Conservation (phyloP, 53 echinoderm and acorn worm genomes). For the Patiria pectinifera region DNA sequence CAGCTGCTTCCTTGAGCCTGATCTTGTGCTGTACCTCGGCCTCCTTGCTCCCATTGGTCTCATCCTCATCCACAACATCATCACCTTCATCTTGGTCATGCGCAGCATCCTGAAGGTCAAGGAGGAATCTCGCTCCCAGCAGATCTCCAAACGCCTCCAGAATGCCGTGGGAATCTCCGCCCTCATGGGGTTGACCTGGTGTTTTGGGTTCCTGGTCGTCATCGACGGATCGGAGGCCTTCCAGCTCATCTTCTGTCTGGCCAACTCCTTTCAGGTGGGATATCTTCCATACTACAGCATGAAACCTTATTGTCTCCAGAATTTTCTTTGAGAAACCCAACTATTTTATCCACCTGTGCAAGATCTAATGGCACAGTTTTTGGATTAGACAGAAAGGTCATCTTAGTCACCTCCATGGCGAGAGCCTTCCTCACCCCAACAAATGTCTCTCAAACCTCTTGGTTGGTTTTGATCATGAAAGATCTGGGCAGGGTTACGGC, state of each 20-base stretch:
- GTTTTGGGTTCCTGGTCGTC: constrained; percentile 72
- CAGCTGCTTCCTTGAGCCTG: constrained; percentile 75
- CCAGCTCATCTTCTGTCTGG: constrained; percentile 74
- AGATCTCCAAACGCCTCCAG: constrained; percentile 68
- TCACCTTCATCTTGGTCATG: constrained; percentile 66
- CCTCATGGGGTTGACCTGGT: constrained; percentile 77
- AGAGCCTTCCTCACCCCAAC: too few relatives aligned
- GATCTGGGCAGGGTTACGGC: too few relatives aligned
- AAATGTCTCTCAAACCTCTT: too few relatives aligned
- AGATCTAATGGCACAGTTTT: too few relatives aligned
- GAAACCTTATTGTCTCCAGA: too few relatives aligned
- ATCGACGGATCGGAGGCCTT: too few relatives aligned
- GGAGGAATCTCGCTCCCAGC: constrained; percentile 62
- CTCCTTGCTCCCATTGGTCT: constrained; percentile 8
- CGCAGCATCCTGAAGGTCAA: constrained; percentile 53
- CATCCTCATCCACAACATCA: constrained; percentile 67
- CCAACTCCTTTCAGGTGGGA: constrained; percentile 66
- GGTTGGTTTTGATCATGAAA: too few relatives aligned
- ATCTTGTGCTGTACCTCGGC: constrained; percentile 64
- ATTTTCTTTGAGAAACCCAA: too few relatives aligned
- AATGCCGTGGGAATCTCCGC: constrained; percentile 75
- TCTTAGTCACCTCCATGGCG: too few relatives aligned
- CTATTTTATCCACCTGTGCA: too few relatives aligned
- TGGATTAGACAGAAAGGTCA: too few relatives aligned
- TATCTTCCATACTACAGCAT: too few relatives aligned